A percentile compares a stretch with the other conserved stretches of the same genome.
These are phyloP conservation scores for Chelonus formosanus DNA, from an alignment of 2,888 invertebrate species.

Conservation along the genomic window DNA sequence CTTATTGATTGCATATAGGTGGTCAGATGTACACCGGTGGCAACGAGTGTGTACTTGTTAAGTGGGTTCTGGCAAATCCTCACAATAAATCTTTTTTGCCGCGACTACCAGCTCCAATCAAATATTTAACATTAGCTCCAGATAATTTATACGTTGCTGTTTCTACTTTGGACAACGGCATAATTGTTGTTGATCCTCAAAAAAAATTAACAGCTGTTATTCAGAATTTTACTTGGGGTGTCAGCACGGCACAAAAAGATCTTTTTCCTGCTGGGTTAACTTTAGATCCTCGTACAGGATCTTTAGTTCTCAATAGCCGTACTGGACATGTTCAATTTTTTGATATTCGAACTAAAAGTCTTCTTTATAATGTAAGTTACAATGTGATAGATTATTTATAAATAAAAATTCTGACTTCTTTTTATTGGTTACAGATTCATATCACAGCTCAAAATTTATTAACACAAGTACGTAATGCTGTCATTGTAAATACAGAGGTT, in stretches of 20 bases:
- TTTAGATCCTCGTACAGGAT: slow-evolving; percentile 72
- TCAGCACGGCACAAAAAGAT: slow-evolving; percentile 63
- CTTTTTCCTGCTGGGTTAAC: slow-evolving; percentile 69
- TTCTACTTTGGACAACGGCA: slow-evolving; percentile 76
- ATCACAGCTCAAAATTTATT: slow-evolving; percentile 77
- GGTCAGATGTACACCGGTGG: slow-evolving; percentile 79
- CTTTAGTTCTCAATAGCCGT: slow-evolving; percentile 77
- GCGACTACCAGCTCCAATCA: slow-evolving; percentile 74
- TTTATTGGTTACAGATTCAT: slow-evolving; percentile 68
- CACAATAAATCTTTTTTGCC: slow-evolving; percentile 72
- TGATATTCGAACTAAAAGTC: slow-evolving; percentile 71
- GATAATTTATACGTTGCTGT: slow-evolving; percentile 74
- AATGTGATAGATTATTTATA: too few relatives aligned
- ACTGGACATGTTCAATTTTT: slow-evolving; percentile 81
- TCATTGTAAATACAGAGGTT: slow-evolving; percentile 74
- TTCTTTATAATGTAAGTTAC: slow-evolving; percentile 75
- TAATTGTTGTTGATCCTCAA: slow-evolving; percentile 69
- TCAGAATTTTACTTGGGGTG: slow-evolving; percentile 75
- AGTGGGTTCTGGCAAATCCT: slow-evolving; percentile 73
- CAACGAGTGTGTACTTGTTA: slow-evolving; percentile 80
- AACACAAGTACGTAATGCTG: slow-evolving; percentile 70
- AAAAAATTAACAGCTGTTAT: slow-evolving; percentile 69
- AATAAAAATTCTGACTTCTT: neutral
- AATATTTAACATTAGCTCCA: slow-evolving; percentile 71
- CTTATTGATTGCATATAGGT: slow-evolving; percentile 61